Percentiles rank a stretch among this genome's conserved stretches.
Evolutionary conservation across 1,140 invertebrate species (phyloP).

Genomic region (Ostrea edulis): DNA sequence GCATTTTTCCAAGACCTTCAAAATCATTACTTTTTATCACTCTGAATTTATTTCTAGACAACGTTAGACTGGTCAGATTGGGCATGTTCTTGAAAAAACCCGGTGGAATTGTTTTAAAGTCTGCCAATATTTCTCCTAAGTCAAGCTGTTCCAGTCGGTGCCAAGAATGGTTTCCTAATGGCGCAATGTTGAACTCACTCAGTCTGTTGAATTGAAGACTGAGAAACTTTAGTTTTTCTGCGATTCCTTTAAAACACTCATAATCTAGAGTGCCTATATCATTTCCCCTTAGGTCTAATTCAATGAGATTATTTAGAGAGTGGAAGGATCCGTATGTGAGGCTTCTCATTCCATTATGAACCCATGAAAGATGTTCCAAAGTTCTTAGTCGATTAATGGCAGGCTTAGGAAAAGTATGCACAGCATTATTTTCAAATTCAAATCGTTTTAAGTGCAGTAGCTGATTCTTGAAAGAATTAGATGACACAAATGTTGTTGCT

Average conservation of each 20-base stretch:
- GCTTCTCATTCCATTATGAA: conserved; percentile 50
- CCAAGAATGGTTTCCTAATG: conserved; percentile 52
- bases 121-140: conserved; percentile 83
- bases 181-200: conserved; percentile 83
- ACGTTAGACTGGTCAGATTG: conserved; percentile 90
- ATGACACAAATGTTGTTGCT: conserved; percentile 44
- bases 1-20: conserved; percentile 55
- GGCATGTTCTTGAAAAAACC: conserved; percentile 90
- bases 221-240: conserved; percentile 91
- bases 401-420: conserved; percentile 52
- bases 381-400: conserved; percentile 48
- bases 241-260: conserved; percentile 90
- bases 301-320: conserved; percentile 56
- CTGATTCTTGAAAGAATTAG: conserved; percentile 48
- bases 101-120: conserved; percentile 89
- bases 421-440: conserved; percentile 50
- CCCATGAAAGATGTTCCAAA: conserved; percentile 53
- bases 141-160: conserved; percentile 85
- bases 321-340: conserved; percentile 52
- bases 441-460: conserved; percentile 55
- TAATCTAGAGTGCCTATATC: conserved; percentile 86
- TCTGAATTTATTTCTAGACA: conserved; percentile 93
- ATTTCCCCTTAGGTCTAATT: conserved; percentile 87
- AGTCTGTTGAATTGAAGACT: conserved; percentile 94
- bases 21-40: conserved; percentile 89